Conservation (phyloP, 2,888 invertebrate species). For the Xylocampa areola region DNA sequence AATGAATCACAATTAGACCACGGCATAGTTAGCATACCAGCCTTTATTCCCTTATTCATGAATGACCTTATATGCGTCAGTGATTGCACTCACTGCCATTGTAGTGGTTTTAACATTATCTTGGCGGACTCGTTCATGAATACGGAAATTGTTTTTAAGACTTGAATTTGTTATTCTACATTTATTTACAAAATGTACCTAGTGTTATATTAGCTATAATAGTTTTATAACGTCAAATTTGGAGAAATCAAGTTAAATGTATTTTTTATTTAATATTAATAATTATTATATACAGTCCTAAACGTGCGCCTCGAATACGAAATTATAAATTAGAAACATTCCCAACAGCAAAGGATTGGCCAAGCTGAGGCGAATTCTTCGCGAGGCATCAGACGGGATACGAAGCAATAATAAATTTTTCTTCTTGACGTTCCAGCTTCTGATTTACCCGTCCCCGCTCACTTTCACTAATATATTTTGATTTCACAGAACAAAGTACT, state of each 20-base stretch:
- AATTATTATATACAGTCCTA: slow-evolving; percentile 48
- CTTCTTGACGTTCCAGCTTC: no score
- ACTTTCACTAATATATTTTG: no score
- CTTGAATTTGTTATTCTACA: slow-evolving; percentile 49
- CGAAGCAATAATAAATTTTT: no score
- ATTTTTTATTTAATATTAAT: slow-evolving; percentile 44
- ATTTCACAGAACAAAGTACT: no score
- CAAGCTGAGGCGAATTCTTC: slow-evolving; percentile 8
- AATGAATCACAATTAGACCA: slow-evolving; percentile 44
- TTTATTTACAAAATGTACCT: slow-evolving; percentile 59
- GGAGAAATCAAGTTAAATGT: slow-evolving; percentile 50
- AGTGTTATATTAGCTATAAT: slow-evolving; percentile 46
- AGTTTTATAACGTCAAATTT: slow-evolving; percentile 50
- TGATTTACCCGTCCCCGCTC: no score
- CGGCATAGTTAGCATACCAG: slow-evolving; percentile 48
- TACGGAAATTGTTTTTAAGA: slow-evolving; percentile 60
- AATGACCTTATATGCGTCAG: slow-evolving; percentile 60
- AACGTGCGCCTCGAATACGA: slow-evolving; percentile 63
- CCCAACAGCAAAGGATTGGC: slow-evolving; percentile 62
- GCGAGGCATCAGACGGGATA: neutral
- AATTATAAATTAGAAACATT: slow-evolving; percentile 76
- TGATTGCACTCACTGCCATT: slow-evolving; percentile 38
- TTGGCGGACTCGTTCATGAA: slow-evolving; percentile 64
- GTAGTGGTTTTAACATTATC: slow-evolving; percentile 51
- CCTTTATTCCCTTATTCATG: slow-evolving; percentile 66